These are phyloP conservation scores for Xiphophorus hellerii DNA, from an alignment of 2,113 vertebrate genomes.

Conservation along the genomic window DNA sequence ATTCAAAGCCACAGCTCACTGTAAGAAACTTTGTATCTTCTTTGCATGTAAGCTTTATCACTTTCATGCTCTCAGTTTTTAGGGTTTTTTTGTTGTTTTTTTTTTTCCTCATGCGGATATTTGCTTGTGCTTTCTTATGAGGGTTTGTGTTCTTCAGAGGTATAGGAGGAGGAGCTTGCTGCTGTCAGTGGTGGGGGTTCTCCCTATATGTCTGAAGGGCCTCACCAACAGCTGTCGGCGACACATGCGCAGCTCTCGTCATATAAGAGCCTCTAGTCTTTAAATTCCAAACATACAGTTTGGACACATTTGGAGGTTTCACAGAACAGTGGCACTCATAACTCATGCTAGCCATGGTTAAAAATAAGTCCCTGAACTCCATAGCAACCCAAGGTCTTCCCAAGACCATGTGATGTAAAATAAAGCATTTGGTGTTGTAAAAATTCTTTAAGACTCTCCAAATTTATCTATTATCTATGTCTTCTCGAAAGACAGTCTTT, in stretches of 20 bases:
- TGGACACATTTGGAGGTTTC: conserved; percentile 65
- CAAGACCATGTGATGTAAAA: conserved; percentile 37
- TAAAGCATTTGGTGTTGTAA: not conserved
- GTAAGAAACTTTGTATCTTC: not conserved
- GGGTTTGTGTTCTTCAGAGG: not conserved
- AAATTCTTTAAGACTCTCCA: not conserved
- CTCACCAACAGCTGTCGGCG: conserved; percentile 86
- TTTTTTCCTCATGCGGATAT: not conserved
- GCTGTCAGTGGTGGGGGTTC: conserved; percentile 38
- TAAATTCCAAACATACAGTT: conserved; percentile 76
- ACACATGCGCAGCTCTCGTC: conserved; percentile 73
- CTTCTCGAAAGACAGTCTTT: not conserved
- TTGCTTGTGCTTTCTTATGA: not conserved
- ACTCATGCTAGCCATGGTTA: conserved; percentile 60
- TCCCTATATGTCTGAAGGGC: conserved; percentile 47
- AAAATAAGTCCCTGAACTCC: conserved; percentile 59
- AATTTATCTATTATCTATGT: too few species aligned
- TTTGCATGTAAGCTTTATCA: not conserved
- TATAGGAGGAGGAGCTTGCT: conserved; percentile 28
- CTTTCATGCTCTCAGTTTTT: not conserved
- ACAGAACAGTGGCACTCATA: conserved; percentile 59
- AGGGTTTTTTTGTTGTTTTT: too few species aligned
- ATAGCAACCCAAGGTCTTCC: conserved; percentile 64
- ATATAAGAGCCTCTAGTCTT: conserved; percentile 51
- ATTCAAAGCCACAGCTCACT: not conserved